Conservation (phyloP, 2,888 invertebrate genomes). For the Achlya flavicornis region DNA sequence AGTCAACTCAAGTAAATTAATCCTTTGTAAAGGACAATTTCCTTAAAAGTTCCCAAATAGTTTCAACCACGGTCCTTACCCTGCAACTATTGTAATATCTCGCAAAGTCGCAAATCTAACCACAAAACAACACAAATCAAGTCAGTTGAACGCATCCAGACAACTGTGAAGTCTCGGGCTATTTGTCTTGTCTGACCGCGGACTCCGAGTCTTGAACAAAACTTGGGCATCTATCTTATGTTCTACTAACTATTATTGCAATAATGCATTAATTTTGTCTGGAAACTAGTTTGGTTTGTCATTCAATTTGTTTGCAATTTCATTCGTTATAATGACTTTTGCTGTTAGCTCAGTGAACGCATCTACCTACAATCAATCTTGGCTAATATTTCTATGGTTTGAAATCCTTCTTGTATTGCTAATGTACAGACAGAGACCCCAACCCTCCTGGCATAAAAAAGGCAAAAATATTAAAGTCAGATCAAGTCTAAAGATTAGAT, state of each 20-base stretch:
- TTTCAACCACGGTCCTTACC: neutral
- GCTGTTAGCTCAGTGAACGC: too few relatives aligned
- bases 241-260: conserved; percentile 4
- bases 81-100: conserved; percentile 15
- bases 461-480: too few relatives aligned
- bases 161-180: conserved; percentile 28
- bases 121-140: conserved; percentile 33
- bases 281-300: neutral
- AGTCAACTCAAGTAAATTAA: neutral
- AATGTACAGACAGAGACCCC: too few relatives aligned
- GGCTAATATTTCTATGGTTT: too few relatives aligned
- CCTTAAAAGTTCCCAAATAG: conserved; percentile 8
- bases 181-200: conserved; percentile 27
- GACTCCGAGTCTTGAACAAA: conserved; percentile 3
- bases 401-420: too few relatives aligned
- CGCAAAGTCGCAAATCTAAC: conserved; percentile 21
- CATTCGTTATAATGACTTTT: neutral
- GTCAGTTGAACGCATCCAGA: conserved; percentile 20
- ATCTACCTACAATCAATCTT: too few relatives aligned
- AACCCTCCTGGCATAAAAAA: too few relatives aligned
- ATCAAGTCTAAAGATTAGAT: too few relatives aligned
- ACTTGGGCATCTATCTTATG: neutral
- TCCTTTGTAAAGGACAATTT: neutral
- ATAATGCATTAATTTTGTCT: neutral
- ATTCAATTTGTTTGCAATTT: neutral